These are phyloP conservation scores for Mareca penelope DNA, from an alignment of 2,797 vertebrate genomes.

Conservation along the genomic window DNA sequence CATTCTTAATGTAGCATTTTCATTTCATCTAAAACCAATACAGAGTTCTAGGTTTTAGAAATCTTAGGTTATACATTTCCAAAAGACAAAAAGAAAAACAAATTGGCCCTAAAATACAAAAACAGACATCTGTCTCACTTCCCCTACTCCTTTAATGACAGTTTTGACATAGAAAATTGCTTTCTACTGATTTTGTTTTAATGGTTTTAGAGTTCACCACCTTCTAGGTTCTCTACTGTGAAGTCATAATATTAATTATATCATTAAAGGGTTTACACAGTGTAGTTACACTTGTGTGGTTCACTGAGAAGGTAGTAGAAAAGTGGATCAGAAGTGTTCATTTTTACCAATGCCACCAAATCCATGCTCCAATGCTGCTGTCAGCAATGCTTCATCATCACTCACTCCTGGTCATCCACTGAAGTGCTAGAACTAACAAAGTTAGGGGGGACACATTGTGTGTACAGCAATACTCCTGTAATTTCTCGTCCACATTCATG, in stretches of 20 bases:
- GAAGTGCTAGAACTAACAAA: background rate
- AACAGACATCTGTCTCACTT: background rate
- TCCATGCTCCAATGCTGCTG: background rate
- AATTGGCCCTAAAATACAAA: background rate
- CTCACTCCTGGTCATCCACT: background rate
- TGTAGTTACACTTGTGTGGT: background rate
- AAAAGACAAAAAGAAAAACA: background rate
- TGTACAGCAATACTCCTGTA: background rate
- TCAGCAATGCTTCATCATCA: background rate
- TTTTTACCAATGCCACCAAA: background rate
- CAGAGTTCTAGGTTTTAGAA: background rate
- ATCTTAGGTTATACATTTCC: background rate
- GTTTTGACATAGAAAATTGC: background rate
- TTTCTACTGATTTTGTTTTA: background rate
- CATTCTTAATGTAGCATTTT: background rate
- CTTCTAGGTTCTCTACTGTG: background rate
- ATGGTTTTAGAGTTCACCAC: background rate
- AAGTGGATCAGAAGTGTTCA: background rate
- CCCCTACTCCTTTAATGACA: background rate
- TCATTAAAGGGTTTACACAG: background rate
- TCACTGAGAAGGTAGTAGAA: background rate
- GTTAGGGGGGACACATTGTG: accelerated
- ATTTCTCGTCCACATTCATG: background rate
- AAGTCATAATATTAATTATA: background rate
- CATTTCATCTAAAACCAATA: background rate